Percentiles rank a stretch among this genome's conserved stretches.
Evolutionary conservation across 2,113 vertebrate genomes (phyloP).

Genomic region (Pangasianodon gigas): DNA sequence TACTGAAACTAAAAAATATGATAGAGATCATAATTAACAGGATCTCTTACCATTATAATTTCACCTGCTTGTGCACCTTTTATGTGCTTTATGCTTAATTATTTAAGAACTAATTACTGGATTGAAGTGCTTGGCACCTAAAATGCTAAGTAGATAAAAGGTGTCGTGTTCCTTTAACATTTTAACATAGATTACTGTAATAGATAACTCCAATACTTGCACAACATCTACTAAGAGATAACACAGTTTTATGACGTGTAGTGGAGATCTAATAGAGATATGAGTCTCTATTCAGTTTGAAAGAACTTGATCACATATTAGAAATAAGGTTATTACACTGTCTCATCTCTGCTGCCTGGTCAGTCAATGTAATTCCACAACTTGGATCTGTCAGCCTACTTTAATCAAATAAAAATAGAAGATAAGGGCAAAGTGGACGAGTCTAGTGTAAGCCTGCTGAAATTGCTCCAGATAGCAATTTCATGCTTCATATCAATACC

Average conservation of each 20-base stretch:
- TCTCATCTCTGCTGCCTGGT: neutral
- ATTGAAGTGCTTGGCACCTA: neutral
- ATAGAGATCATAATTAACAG: neutral
- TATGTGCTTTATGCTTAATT: neutral
- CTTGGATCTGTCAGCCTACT: neutral
- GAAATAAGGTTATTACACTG: conserved; percentile 33
- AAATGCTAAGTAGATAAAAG: neutral
- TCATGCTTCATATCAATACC: conserved; percentile 39
- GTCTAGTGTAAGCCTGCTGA: neutral
- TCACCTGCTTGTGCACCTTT: neutral
- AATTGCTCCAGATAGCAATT: conserved; percentile 37
- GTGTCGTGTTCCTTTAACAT: neutral
- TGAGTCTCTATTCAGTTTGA: neutral
- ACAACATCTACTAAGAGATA: conserved; percentile 9
- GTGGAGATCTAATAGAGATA: conserved; percentile 47
- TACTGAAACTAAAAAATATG: neutral
- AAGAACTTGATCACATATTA: conserved; percentile 26
- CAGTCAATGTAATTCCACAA: conserved; percentile 29
- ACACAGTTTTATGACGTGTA: conserved; percentile 41
- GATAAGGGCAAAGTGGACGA: neutral
- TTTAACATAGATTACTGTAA: neutral
- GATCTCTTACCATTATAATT: neutral
- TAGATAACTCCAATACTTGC: neutral
- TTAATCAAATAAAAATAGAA: conserved; percentile 37
- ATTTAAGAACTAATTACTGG: neutral